These are phyloP conservation scores for Cantharis nigra DNA, from an alignment of 2,888 invertebrate species.

Conservation along the genomic window DNA sequence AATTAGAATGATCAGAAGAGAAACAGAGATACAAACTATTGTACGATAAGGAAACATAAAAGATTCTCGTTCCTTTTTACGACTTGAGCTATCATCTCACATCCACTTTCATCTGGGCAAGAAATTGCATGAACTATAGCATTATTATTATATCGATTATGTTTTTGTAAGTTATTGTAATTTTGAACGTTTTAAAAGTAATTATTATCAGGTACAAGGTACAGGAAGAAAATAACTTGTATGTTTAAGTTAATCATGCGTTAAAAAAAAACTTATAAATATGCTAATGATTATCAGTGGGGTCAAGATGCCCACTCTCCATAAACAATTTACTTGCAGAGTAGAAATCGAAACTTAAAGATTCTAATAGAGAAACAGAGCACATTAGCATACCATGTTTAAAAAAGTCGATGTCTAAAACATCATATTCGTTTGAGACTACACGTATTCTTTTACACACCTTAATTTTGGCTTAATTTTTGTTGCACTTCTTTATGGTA, in stretches of 20 bases:
- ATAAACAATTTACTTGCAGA: slow-evolving; percentile 8
- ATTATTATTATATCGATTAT: background rate
- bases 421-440: slow-evolving; percentile 8
- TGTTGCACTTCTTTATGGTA: slow-evolving; percentile 24
- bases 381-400: slow-evolving; percentile 11
- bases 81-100: background rate
- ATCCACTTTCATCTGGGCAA: background rate
- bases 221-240: slow-evolving; percentile 5
- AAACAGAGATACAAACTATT: background rate
- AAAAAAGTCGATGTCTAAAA: slow-evolving; percentile 11
- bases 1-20: background rate
- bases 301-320: slow-evolving; percentile 24
- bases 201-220: background rate
- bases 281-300: slow-evolving; percentile 16
- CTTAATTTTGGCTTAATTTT: slow-evolving; percentile 27
- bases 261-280: slow-evolving; percentile 28
- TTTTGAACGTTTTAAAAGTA: background rate
- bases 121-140: background rate
- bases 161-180: background rate
- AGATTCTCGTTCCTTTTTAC: background rate
- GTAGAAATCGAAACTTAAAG: slow-evolving; percentile 9
- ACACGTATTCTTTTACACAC: slow-evolving; percentile 23
- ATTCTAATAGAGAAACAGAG: slow-evolving; percentile 8
- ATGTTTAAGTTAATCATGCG: slow-evolving; percentile 11
- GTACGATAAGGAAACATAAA: background rate